Base-by-base conservation (phyloP, 2,113 vertebrate genomes). In the Lethenteron reissneri region DNA sequence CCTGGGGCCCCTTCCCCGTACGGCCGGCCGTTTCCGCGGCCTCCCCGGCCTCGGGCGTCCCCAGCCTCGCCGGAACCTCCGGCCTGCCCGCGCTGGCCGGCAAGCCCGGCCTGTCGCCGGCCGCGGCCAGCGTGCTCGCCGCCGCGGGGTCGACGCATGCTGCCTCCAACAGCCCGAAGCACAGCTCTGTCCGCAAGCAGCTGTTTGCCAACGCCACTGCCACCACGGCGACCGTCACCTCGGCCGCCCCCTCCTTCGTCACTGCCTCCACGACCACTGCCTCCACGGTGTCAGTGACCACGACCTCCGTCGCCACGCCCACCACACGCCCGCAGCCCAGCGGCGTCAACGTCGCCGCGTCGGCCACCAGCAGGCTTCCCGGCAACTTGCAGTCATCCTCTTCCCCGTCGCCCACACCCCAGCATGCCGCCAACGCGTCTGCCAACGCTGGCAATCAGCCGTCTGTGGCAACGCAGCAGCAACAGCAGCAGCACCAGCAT, bases 1-100 rank as follows among this genome's bases (percentile, higher is more conserved):
- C 92, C 60, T 99, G 94, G 94, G 94, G 94, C 74, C 90, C 92
- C 73, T 99, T 99, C 78, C 91, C 94, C 3, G 92, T 99, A 78
- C 87, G 92, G 78, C 90, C 94, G 70, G 89, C 95, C 76, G 95
- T 89, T 78, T 89, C 92, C 2, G 86, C 9, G n/a, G 64, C 64
- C 25, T n/a, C n/a, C 21, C 64, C 64, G 25, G 64, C 64, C 11
- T n/a, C 25, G 25, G n/a, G 64, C 64, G n/a, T 68, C n/a, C n/a
- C 64, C n/a, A 17, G 64, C 64, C 25, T 68, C 9, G 64, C 64
- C n/a, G 64, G 64, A 17, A 3, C n/a, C 64, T 41, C 41, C 6
- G 41, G 41, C 41, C 64, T 68, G 9, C 64, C 64, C 2, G 64
- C 64, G 25, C n/a, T 25, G 64, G 25, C 64, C 2, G 25, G n/a